A percentile compares a stretch with the other conserved stretches of the same genome.
These are phyloP conservation scores for Drosophila planitibia DNA, from an alignment of 2,888 invertebrate species.

Conservation along the genomic window DNA sequence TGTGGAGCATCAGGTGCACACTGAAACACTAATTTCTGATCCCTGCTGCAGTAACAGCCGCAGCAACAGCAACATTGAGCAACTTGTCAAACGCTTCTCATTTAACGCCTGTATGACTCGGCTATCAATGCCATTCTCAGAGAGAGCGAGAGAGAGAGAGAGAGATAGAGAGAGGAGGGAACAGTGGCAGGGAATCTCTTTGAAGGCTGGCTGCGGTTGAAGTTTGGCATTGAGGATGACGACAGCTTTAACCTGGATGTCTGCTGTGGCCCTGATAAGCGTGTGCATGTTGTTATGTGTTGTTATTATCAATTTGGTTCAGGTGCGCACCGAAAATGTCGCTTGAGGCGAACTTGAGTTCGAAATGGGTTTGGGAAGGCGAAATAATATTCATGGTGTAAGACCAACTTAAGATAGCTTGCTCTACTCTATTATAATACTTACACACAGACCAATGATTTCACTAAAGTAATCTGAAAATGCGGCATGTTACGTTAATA, in stretches of 20 bases:
- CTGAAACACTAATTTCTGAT: constrained; percentile 74
- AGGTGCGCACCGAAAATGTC: constrained; percentile 22
- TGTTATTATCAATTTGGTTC: constrained; percentile 49
- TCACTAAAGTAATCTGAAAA: neutral
- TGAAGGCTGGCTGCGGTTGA: neutral
- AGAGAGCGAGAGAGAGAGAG: neutral
- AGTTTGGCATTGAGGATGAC: constrained; percentile 13
- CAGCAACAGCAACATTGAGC: constrained; percentile 7
- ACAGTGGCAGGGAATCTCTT: neutral
- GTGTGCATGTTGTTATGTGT: constrained; percentile 20
- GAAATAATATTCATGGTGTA: neutral
- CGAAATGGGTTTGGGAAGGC: neutral
- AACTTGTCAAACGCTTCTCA: constrained; percentile 71
- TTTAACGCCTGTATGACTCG: constrained; percentile 72
- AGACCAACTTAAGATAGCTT: neutral
- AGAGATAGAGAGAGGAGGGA: neutral
- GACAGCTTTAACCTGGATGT: constrained; percentile 33
- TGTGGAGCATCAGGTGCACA: constrained; percentile 36
- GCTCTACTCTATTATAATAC: neutral
- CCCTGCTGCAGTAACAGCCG: constrained; percentile 42
- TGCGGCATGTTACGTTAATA: neutral
- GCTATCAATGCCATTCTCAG: constrained; percentile 23
- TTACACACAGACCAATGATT: neutral
- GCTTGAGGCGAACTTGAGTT: constrained; percentile 17
- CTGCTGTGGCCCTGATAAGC: constrained; percentile 55